Percentiles rank a stretch among this genome's conserved stretches.
These are phyloP conservation scores for Gari tellinella DNA, from an alignment of 2,888 invertebrate species.

Conservation along the genomic window DNA sequence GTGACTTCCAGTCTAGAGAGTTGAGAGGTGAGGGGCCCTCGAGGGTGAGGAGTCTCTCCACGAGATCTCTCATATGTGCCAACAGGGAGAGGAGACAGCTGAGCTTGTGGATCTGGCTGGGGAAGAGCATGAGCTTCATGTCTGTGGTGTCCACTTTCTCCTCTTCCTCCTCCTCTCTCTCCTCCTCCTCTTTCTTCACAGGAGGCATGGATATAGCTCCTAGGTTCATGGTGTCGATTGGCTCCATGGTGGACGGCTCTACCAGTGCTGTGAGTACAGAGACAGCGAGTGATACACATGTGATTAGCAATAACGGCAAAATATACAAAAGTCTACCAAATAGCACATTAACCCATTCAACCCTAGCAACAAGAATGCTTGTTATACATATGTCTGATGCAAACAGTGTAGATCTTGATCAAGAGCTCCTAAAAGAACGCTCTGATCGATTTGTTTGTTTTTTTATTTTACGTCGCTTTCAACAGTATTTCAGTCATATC, in stretches of 20 bases:
- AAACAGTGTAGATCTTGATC: too few relatives aligned
- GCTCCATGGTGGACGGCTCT: conserved; percentile 73
- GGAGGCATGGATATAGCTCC: conserved; percentile 59
- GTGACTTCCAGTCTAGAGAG: conserved; percentile 79
- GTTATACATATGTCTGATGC: too few relatives aligned
- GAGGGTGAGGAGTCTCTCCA: conserved; percentile 65
- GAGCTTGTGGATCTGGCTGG: conserved; percentile 82
- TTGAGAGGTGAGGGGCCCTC: conserved; percentile 56
- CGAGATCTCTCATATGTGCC: conserved; percentile 76
- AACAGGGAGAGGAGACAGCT: conserved; percentile 75
- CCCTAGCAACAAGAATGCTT: too few relatives aligned
- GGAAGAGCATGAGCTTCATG: conserved; percentile 78
- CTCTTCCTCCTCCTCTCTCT: conserved; percentile 50
- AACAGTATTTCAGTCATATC: too few relatives aligned
- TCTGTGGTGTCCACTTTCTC: conserved; percentile 62
- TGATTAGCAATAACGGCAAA: too few relatives aligned
- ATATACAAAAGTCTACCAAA: too few relatives aligned
- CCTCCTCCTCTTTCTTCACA: conserved; percentile 56
- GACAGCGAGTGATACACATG: neutral
- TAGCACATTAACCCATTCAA: too few relatives aligned
- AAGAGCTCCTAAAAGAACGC: too few relatives aligned
- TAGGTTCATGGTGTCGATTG: conserved; percentile 80
- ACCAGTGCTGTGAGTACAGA: conserved; percentile 56
- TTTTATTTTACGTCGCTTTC: too few relatives aligned
- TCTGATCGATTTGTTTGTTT: too few relatives aligned